These are phyloP conservation scores for Tauraco erythrolophus DNA, from an alignment of 2,113 vertebrate species.

Conservation along the genomic window DNA sequence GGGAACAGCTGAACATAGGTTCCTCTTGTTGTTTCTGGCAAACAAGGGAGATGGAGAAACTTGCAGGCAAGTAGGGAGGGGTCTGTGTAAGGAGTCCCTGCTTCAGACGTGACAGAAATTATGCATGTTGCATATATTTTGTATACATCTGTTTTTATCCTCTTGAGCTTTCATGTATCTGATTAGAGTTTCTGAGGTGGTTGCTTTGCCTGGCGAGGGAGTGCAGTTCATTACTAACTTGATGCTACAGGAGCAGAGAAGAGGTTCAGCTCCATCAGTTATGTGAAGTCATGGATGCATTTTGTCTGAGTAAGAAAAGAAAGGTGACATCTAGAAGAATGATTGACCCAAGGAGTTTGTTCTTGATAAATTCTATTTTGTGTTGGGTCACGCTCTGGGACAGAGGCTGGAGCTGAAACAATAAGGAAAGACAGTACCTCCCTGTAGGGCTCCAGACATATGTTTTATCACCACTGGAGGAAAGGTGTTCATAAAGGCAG, in stretches of 20 bases:
- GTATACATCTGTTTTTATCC: background rate
- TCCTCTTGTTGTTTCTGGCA: constrained; percentile 51
- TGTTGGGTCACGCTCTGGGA: background rate
- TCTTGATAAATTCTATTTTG: background rate
- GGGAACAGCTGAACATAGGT: constrained; percentile 51
- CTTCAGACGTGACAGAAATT: background rate
- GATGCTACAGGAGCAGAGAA: background rate
- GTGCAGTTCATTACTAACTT: background rate
- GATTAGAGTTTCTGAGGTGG: background rate
- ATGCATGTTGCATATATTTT: background rate
- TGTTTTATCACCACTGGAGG: background rate
- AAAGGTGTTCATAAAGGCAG: background rate
- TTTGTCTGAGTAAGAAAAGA: background rate
- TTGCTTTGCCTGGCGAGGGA: background rate
- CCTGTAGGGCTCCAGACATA: background rate
- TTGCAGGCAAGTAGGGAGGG: background rate
- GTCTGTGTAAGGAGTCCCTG: background rate
- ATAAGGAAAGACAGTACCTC: background rate
- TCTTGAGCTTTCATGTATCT: background rate
- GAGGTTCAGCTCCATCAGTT: background rate
- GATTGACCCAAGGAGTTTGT: background rate
- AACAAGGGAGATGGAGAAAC: background rate
- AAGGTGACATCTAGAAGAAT: background rate
- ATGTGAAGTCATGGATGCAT: background rate
- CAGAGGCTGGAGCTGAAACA: background rate